Base-by-base conservation (phyloP, 2,113 vertebrate species). In the Charina bottae region DNA sequence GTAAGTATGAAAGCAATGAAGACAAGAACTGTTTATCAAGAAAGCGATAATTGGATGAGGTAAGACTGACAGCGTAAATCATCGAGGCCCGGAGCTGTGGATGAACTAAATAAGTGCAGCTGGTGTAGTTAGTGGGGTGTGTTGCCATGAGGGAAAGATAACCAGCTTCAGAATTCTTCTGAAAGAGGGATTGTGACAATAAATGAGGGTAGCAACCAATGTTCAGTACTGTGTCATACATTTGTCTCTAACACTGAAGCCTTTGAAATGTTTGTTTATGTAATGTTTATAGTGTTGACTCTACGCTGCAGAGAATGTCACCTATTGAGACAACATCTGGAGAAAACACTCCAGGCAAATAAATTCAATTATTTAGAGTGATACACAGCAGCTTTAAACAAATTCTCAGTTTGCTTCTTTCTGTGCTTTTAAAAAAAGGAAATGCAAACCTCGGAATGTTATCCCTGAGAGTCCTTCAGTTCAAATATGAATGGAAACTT, bases 301-400 rank as follows among this genome's bases (percentile, higher is more conserved):
- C 78, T 33, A 84, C 26, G 17, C 59, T 12, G 6, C 42, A 37
- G 6, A 90, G 92, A 90, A 13, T 33, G 2, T 19, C 0, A 88
- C 13, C 46, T 95, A 72, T 89, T 88, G n/a, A 37, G 90, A 37
- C 2, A 26, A 85, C 87, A 90, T 33, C 11, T 92, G 78, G 23
- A 85, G 89, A 9, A 93, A 1, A 7, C 42, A 93, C 17, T 28
- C 53, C 53, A 55, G 55, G 46, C 0, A 0, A 54, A 19, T 53
- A 91, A 83, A 28, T 92, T 91, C 78, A n/a, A 46, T 93, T 92
- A 91, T 56, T 78, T 90, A 58, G 1, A 83, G 90, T 68, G 56
- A 93, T 83, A 68, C 55, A 85, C 3, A 88, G 94, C 42, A 93
- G 13, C 23, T 58, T 53, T 93, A 95, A 96, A 94, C 89, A 95